Evolutionary conservation across 2,888 invertebrate genomes (phyloP), one percentile per base, ranked within the genome.

Genomic region (Nymphalis c-album): DNA sequence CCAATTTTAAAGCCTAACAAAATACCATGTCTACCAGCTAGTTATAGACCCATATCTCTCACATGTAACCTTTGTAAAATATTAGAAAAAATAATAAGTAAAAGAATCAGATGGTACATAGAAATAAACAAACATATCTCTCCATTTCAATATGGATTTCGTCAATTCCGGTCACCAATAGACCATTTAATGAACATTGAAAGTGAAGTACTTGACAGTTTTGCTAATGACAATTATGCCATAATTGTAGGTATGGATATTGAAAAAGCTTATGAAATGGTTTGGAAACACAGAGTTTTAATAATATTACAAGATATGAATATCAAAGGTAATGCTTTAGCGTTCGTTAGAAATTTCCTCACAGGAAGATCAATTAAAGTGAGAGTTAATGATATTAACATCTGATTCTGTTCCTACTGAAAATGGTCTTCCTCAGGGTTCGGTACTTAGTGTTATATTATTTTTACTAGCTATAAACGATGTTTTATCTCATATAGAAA

Each of bases 1-100:
- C 74, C 74, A 45, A 71, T 74, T 47, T 51, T 68, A 59, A 74
- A 73, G 68, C 71, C 71, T 31, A 69, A 68, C 10, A 73, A 70
- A 64, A 47, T 63, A 13, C 47, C 67, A 5, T 66, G 26, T 18
- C 55, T 20, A n/a, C 18, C 31, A 53, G 31, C 64, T 16, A 74
- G 60, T 53, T 73, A 68, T 64, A 70, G 73, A 55, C 71, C 73
- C 10, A 74, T 74, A 60, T 70, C 71, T 1, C 47, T 72, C 35
- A 72, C 71, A 20, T 63, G 63, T 18, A 67, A 67, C 26, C n/a
- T 67, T 7, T 73, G 72, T 55, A 72, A 74, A 70, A 59, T 71
- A 22, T 40, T 71, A 13, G 71, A 73, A 70, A 74, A 72, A 68
- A 67, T 70, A 47, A 60, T 73, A 35, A 69, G 69, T 60, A 65